Evolutionary conservation across 2,888 invertebrate genomes (phyloP).

Genomic region (Eupeodes latifasciatus): DNA sequence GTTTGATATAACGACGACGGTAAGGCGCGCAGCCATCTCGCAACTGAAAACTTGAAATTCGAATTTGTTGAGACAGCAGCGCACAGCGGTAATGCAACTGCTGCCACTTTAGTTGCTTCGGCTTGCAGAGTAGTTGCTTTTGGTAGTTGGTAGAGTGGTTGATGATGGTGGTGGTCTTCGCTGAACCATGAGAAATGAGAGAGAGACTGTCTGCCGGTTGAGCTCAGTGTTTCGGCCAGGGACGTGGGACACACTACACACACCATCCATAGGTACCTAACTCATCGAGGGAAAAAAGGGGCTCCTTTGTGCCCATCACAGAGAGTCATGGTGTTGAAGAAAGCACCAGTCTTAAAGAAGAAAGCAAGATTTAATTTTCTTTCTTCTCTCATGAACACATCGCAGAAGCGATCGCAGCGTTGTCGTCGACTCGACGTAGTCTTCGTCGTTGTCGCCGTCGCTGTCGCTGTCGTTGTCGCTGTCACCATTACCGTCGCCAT

Average conservation of each 20-base stretch:
- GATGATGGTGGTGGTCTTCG: conserved; percentile 51
- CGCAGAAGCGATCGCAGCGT: background rate
- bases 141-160: conserved; percentile 39
- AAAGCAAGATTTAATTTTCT: conserved; percentile 71
- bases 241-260: background rate
- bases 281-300: conserved; percentile 2
- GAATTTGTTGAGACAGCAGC: conserved; percentile 60
- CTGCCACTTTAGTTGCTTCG: background rate
- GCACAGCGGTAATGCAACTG: conserved; percentile 48
- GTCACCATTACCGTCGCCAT: too few relatives aligned
- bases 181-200: conserved; percentile 56
- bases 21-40: conserved; percentile 65
- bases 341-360: conserved; percentile 61
- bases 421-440: background rate
- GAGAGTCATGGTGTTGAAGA: conserved; percentile 51
- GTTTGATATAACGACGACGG: conserved; percentile 60
- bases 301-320: conserved; percentile 17
- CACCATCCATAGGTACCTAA: background rate
- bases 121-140: conserved; percentile 13
- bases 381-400: conserved; percentile 44
- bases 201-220: conserved; percentile 69
- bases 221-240: conserved; percentile 39
- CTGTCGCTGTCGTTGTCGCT: too few relatives aligned
- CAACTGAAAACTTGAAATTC: conserved; percentile 73
- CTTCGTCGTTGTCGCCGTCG: too few relatives aligned